Conservation (phyloP, 2,888 invertebrate genomes). For the Margaritifera margaritifera region DNA sequence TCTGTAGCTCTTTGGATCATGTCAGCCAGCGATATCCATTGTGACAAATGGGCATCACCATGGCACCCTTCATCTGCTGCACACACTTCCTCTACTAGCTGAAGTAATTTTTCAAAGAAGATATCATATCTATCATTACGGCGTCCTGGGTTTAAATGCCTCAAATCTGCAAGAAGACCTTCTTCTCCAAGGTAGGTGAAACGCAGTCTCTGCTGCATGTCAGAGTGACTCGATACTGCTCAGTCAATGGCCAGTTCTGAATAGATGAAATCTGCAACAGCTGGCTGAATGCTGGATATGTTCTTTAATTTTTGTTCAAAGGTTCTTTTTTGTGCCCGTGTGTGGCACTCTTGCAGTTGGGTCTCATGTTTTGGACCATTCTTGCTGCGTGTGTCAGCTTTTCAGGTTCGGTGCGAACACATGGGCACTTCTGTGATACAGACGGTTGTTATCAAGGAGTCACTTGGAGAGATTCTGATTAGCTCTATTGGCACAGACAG, state of each 20-base stretch:
- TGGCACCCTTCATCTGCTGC: conserved; percentile 27
- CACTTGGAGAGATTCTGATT: conserved; percentile 7
- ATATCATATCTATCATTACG: conserved; percentile 16
- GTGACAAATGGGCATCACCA: conserved; percentile 10
- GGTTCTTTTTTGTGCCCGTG: conserved; percentile 13
- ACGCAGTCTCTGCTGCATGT: conserved; percentile 12
- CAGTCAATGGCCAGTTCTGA: conserved; percentile 31
- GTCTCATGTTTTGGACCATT: conserved; percentile 7
- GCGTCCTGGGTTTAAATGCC: conserved; percentile 30
- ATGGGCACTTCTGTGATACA: conserved; percentile 3
- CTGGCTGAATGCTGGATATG: conserved; percentile 13
- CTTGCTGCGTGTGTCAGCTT: conserved; percentile 4
- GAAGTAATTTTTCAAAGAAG: conserved; percentile 22
- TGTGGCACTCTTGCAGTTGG: conserved; percentile 23
- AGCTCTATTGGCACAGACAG: conserved; percentile 19
- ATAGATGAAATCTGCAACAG: conserved; percentile 25
- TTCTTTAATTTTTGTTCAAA: conserved; percentile 20
- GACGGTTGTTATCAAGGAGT: conserved; percentile 9
- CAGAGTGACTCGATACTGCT: conserved; percentile 16
- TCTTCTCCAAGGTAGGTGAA: conserved; percentile 17
- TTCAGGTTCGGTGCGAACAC: conserved; percentile 6
- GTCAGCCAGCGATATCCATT: conserved; percentile 4
- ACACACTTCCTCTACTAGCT: conserved; percentile 10
- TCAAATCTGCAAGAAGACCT: conserved; percentile 21
- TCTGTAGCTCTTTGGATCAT: conserved; percentile 5